These are phyloP conservation scores for Lamellibrachia luymesi DNA, from an alignment of 1,140 invertebrate species.

Conservation along the genomic window DNA sequence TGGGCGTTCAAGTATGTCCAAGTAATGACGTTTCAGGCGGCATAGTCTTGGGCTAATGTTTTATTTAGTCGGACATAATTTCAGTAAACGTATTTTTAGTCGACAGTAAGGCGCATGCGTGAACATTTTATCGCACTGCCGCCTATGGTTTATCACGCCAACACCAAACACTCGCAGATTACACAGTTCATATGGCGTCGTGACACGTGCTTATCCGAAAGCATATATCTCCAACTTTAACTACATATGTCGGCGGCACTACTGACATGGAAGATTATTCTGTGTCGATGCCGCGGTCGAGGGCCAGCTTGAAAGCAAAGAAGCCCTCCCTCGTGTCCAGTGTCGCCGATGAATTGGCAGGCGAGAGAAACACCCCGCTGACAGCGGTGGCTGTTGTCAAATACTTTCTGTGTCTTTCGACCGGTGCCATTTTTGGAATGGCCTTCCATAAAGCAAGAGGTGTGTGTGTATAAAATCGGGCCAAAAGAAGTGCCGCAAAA, in stretches of 20 bases:
- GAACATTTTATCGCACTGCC: background rate
- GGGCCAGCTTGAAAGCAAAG: background rate
- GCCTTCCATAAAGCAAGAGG: conserved; percentile 14
- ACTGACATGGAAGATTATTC: background rate
- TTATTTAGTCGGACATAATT: background rate
- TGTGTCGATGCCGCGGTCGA: background rate
- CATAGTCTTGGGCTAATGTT: background rate
- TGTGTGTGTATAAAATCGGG: background rate
- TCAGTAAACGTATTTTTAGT: background rate
- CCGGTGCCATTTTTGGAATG: conserved; percentile 15
- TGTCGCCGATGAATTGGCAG: background rate
- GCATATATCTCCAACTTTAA: background rate
- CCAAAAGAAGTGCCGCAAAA: too few relatives aligned
- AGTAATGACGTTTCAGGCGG: too few relatives aligned
- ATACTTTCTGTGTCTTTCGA: background rate
- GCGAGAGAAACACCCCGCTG: background rate
- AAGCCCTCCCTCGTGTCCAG: background rate
- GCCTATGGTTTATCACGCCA: background rate
- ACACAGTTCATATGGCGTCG: background rate
- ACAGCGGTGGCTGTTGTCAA: background rate
- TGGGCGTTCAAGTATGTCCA: background rate
- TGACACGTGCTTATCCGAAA: background rate
- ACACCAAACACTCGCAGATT: background rate
- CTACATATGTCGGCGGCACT: background rate
- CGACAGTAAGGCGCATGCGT: background rate